These are phyloP conservation scores for Crotophaga sulcirostris DNA, from an alignment of 2,113 vertebrate species.

Conservation along the genomic window DNA sequence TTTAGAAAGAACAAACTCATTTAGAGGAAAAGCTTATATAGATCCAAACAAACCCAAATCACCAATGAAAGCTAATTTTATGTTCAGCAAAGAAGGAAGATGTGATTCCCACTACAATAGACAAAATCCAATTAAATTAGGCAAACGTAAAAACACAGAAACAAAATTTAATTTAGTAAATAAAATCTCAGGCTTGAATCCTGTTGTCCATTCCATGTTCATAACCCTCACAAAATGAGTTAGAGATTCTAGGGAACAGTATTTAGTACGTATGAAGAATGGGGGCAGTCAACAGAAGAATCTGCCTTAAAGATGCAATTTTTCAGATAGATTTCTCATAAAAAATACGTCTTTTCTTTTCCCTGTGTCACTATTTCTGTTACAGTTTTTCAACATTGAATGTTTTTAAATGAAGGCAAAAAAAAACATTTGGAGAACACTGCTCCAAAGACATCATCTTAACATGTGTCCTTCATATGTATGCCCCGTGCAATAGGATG, in stretches of 20 bases:
- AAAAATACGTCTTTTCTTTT: background rate
- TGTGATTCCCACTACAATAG: slow-evolving; percentile 61
- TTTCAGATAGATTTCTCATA: background rate
- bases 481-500: background rate
- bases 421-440: background rate
- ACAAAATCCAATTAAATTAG: slow-evolving; percentile 69
- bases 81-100: slow-evolving; percentile 65
- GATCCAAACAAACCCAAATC: slow-evolving; percentile 73
- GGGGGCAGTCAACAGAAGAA: background rate
- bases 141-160: slow-evolving; percentile 57
- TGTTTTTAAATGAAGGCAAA: background rate
- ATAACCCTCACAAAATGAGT: background rate
- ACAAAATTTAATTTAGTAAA: slow-evolving; percentile 54
- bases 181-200: slow-evolving; percentile 31
- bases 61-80: slow-evolving; percentile 72
- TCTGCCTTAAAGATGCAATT: background rate
- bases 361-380: background rate
- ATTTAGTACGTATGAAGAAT: background rate
- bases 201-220: slow-evolving; percentile 8
- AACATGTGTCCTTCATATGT: fast-evolving
- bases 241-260: background rate
- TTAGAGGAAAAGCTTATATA: slow-evolving; percentile 68
- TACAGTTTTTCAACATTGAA: background rate
- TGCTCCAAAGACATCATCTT: background rate
- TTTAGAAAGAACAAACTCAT: slow-evolving; percentile 76